Evolutionary conservation across 1,140 invertebrate species (phyloP), one percentile per base, ranked within the genome.

Genomic region (Steinernema feltiae): DNA sequence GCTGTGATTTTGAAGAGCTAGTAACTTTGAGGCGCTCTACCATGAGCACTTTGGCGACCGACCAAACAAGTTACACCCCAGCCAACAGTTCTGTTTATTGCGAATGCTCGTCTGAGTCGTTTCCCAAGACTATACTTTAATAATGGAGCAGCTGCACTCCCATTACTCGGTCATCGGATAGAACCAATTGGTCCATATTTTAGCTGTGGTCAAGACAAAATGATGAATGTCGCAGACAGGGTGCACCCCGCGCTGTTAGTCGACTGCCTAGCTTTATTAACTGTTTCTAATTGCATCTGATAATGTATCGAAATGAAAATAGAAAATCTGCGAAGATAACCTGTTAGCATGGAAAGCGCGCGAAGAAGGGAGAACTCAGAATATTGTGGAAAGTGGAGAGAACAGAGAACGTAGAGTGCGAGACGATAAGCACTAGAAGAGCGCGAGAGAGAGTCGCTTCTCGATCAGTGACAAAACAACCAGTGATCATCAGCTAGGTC

Each of bases 131-230:
- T 27, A 63, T 27, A 63, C 12, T 27, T 21, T 63, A 63, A 63
- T 63, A 63, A 63, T 63, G 53, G 53, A 63, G 24, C 53, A 63
- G 53, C 53, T 63, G 53, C 53, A 63, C 12, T 63, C 53, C 53
- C 24, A 63, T 63, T 63, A 17, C 53, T 27, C 53, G 24, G 15
- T 27, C 15, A 15, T 27, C 24, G 15, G 53, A 63, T 63, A 17
- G 24, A 15, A 63, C 53, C 24, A 63, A 63, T 27, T 21, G 53
- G 7, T 27, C 53, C 12, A n/a, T 63, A 63, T 27, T 63, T 63
- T 3, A 15, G 7, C 24, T 3, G 2, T n/a, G 7, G 15, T 21
- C 53, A 15, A n/a, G 53, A 27, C n/a, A n/a, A 63, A 63, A 27
- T 27, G 24, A 63, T 63, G 24, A 15, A 27, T 27, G 53, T 12